Conservation (phyloP, 2,113 vertebrate species). For the Trematocara stigmaticum region DNA sequence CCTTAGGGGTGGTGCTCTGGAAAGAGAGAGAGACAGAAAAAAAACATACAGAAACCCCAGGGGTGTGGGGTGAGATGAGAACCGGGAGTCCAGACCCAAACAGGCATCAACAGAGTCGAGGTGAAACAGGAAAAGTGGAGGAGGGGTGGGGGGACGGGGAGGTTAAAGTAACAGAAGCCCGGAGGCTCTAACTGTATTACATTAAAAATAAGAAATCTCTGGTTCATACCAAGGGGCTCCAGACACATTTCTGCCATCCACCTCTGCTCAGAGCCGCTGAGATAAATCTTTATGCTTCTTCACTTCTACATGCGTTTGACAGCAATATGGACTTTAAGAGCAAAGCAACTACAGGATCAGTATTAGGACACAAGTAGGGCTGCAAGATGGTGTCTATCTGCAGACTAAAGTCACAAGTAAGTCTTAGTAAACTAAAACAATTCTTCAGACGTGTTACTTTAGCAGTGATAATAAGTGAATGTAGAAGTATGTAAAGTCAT, state of each 20-base stretch:
- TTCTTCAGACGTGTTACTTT: not conserved
- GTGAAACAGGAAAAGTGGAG: conserved; percentile 57
- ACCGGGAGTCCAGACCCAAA: conserved; percentile 38
- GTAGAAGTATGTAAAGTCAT: not conserved
- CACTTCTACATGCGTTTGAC: not conserved
- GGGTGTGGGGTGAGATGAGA: conserved; percentile 70
- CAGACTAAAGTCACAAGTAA: not conserved
- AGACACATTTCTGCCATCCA: conserved; percentile 38
- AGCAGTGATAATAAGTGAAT: not conserved
- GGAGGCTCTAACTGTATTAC: conserved; percentile 44
- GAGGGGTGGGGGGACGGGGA: conserved; percentile 12
- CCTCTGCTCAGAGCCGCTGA: conserved; percentile 49
- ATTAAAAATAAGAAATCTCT: conserved; percentile 10
- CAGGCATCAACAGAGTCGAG: conserved; percentile 52
- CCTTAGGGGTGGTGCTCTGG: conserved; percentile 73
- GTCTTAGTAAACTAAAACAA: not conserved
- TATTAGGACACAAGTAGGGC: not conserved
- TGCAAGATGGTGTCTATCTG: not conserved
- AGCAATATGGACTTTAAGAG: not conserved
- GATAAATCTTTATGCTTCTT: not conserved
- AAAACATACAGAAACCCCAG: conserved; percentile 75
- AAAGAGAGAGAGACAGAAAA: conserved; percentile 61
- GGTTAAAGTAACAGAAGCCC: conserved; percentile 45
- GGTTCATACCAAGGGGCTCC: conserved; percentile 35
- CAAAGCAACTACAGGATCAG: not conserved